Evolutionary conservation across 92 coral and sea anemone genomes (phyloP).

Genomic region (Paramuricea clavata): DNA sequence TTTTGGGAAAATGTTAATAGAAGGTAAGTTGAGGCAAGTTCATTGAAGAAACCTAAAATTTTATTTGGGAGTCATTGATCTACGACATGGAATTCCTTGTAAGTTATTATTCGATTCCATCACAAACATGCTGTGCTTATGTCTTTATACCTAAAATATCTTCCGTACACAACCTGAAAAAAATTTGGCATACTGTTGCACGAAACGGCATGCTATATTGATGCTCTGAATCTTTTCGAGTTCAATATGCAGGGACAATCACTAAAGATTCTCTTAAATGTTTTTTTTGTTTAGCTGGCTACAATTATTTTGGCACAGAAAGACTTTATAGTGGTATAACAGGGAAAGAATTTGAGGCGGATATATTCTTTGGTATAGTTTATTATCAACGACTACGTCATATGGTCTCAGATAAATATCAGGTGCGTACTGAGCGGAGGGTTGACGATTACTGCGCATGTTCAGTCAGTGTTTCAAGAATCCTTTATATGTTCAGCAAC

Average conservation of each 20-base stretch:
- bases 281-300: conserved; percentile 78
- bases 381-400: conserved; percentile 97
- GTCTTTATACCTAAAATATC: too few species aligned
- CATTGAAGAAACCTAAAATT: not conserved
- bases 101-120: too few species aligned
- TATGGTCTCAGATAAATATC: conserved; percentile 98
- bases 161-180: too few species aligned
- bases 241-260: too few species aligned
- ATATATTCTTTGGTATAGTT: conserved; percentile 96
- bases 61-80: too few species aligned
- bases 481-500: too few species aligned
- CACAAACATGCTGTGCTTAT: too few species aligned
- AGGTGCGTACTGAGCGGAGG: conserved; percentile 63
- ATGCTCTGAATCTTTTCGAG: too few species aligned
- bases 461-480: too few species aligned
- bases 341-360: conserved; percentile 96
- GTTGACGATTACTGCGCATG: not conserved
- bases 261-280: not conserved
- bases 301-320: conserved; percentile 95
- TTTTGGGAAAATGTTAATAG: conserved; percentile 88
- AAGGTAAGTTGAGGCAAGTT: conserved; percentile 54
- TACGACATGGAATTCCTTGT: too few species aligned
- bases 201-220: too few species aligned
- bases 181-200: too few species aligned
- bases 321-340: conserved; percentile 97